Percentiles rank a stretch among this genome's conserved stretches.
phyloP scores from a whole-genome alignment of 1,140 invertebrate species.

The Musca domestica region DNA sequence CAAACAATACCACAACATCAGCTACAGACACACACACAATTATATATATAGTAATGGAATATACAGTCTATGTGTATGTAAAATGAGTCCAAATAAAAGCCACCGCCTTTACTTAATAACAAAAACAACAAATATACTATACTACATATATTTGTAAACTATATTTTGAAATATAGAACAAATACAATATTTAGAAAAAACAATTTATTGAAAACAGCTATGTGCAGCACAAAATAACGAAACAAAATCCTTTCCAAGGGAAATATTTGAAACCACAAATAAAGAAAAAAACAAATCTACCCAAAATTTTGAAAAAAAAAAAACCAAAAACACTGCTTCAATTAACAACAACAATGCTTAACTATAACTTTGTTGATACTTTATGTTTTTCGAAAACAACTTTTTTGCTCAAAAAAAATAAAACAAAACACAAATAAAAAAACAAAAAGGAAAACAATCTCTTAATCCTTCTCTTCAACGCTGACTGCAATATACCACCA shows the following conservation, averaged over 20 bases:
- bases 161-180: constrained; percentile 40
- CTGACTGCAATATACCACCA: constrained; percentile 54
- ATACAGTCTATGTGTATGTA: constrained; percentile 30
- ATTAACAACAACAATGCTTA: constrained; percentile 7
- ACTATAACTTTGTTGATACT: constrained; percentile 11
- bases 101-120: constrained; percentile 39
- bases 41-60: constrained; percentile 1
- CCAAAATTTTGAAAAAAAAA: constrained; percentile 2
- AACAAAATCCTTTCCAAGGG: too few species aligned
- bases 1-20: neutral
- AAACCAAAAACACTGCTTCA: neutral
- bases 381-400: constrained; percentile 1
- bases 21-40: constrained; percentile 4
- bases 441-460: neutral
- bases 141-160: constrained; percentile 26
- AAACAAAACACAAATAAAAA: constrained; percentile 5
- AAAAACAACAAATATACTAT: constrained; percentile 19
- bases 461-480: constrained; percentile 32
- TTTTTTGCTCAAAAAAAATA: too few species aligned
- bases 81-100: constrained; percentile 54
- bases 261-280: constrained; percentile 19
- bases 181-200: constrained; percentile 26
- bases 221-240: too few species aligned
- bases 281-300: constrained; percentile 43
- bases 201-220: neutral